Evolutionary conservation across 2,888 invertebrate genomes (phyloP).

Genomic region (Arctia plantaginis): DNA sequence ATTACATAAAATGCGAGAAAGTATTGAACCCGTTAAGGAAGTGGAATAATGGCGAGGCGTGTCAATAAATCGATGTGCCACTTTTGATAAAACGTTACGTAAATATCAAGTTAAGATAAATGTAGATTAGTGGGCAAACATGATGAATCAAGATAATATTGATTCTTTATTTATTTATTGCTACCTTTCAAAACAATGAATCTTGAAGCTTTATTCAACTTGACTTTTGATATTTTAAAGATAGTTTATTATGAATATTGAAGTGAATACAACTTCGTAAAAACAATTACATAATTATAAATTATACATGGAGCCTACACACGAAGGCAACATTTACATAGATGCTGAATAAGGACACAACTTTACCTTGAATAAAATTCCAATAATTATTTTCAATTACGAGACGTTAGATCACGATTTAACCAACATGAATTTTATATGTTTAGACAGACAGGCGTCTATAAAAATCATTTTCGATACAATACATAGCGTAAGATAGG

Average conservation of each 20-base stretch:
- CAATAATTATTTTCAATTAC: slow-evolving; percentile 63
- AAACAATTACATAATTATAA: slow-evolving; percentile 53
- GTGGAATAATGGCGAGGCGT: slow-evolving; percentile 53
- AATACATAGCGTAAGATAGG: slow-evolving; percentile 19
- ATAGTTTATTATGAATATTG: slow-evolving; percentile 22
- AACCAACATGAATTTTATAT: slow-evolving; percentile 14
- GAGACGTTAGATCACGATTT: slow-evolving; percentile 57
- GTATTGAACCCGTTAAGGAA: slow-evolving; percentile 50
- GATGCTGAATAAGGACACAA: slow-evolving; percentile 59
- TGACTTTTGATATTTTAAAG: slow-evolving; percentile 30
- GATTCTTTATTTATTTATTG: slow-evolving; percentile 20
- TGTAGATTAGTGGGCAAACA: slow-evolving; percentile 49
- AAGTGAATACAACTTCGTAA: slow-evolving; percentile 27
- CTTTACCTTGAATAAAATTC: slow-evolving; percentile 64
- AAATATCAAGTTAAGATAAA: slow-evolving; percentile 41
- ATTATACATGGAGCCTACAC: slow-evolving; percentile 56
- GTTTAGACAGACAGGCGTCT: slow-evolving; percentile 26
- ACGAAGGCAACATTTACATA: slow-evolving; percentile 48
- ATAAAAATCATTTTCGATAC: slow-evolving; percentile 31
- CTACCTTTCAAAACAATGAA: slow-evolving; percentile 42
- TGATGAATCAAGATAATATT: slow-evolving; percentile 40
- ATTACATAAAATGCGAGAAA: slow-evolving; percentile 59
- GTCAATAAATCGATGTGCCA: slow-evolving; percentile 55
- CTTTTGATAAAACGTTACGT: slow-evolving; percentile 48
- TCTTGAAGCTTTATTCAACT: slow-evolving; percentile 26